phyloP scores from a whole-genome alignment of 2,113 vertebrate species.

The Etheostoma spectabile region DNA sequence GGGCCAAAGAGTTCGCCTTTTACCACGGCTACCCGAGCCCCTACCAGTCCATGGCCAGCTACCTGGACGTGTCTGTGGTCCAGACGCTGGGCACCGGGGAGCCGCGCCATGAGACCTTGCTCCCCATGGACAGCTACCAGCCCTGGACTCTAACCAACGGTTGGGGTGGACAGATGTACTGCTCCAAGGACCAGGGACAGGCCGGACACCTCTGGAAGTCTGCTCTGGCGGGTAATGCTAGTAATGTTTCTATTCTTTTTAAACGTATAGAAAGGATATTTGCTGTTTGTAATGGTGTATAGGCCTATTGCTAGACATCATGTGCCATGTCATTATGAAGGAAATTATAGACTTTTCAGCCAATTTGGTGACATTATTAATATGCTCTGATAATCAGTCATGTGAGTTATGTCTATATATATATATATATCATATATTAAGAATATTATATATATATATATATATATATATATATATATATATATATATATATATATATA shows the following conservation, averaged over 20 bases:
- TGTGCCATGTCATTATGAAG: background rate
- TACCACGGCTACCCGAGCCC: constrained; percentile 92
- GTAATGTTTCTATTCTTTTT: background rate
- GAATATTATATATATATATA: background rate
- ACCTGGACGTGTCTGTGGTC: constrained; percentile 95
- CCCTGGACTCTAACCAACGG: constrained; percentile 91
- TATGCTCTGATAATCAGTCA: background rate
- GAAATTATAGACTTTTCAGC: background rate
- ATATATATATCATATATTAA: background rate
- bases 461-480: background rate
- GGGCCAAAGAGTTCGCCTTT: constrained; percentile 93
- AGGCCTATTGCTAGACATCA: background rate
- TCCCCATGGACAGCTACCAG: constrained; percentile 93
- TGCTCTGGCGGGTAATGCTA: constrained; percentile 89
- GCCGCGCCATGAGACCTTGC: constrained; percentile 88
- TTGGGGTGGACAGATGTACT: constrained; percentile 94
- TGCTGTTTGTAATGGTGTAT: background rate
- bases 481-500: background rate
- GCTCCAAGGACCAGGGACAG: constrained; percentile 92
- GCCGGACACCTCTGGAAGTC: constrained; percentile 92
- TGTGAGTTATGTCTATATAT: background rate
- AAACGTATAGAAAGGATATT: background rate
- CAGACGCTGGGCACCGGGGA: constrained; percentile 88
- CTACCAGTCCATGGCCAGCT: constrained; percentile 92
- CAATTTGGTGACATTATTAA: background rate